Percentiles rank a stretch among this genome's conserved stretches.
phyloP scores from a whole-genome alignment of 2,113 vertebrate genomes.

The Lepidothrix coronata region DNA sequence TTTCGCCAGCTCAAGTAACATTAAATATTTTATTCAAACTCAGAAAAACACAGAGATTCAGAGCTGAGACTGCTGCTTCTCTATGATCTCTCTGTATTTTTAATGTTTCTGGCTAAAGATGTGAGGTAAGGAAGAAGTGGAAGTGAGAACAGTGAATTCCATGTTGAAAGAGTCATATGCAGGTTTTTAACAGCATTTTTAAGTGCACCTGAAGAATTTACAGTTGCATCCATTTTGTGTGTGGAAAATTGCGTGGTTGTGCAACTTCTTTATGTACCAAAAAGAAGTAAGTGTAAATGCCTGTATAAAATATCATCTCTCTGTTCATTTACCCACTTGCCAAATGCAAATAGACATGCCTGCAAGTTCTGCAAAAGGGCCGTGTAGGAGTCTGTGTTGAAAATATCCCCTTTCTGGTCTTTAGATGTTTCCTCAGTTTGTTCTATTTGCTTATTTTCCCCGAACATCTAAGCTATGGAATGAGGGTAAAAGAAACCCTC shows the following conservation, averaged over 20 bases:
- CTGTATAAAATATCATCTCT: conserved; percentile 17
- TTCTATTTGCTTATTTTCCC: not conserved
- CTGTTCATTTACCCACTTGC: conserved; percentile 20
- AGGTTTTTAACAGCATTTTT: conserved; percentile 36
- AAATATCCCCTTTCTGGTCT: not conserved
- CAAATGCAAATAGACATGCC: conserved; percentile 30
- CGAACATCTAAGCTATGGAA: not conserved
- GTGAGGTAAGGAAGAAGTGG: conserved; percentile 37
- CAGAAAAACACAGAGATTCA: conserved; percentile 38
- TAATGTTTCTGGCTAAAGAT: conserved; percentile 55
- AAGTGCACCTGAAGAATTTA: conserved; percentile 34
- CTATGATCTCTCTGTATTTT: conserved; percentile 40
- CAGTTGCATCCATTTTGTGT: not conserved
- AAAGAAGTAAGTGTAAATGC: not conserved
- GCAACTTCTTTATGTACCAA: not conserved
- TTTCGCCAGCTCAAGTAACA: conserved; percentile 56
- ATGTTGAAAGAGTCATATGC: conserved; percentile 40
- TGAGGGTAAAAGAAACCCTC: not conserved
- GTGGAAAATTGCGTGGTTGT: not conserved
- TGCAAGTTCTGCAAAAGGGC: not conserved
- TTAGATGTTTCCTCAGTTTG: conserved; percentile 23
- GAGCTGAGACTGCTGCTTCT: conserved; percentile 29
- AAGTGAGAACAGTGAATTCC: conserved; percentile 58
- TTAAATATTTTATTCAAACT: conserved; percentile 53
- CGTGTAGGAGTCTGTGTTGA: not conserved